phyloP scores from a whole-genome alignment of 2,797 vertebrate species.

The Coendou prehensilis region DNA sequence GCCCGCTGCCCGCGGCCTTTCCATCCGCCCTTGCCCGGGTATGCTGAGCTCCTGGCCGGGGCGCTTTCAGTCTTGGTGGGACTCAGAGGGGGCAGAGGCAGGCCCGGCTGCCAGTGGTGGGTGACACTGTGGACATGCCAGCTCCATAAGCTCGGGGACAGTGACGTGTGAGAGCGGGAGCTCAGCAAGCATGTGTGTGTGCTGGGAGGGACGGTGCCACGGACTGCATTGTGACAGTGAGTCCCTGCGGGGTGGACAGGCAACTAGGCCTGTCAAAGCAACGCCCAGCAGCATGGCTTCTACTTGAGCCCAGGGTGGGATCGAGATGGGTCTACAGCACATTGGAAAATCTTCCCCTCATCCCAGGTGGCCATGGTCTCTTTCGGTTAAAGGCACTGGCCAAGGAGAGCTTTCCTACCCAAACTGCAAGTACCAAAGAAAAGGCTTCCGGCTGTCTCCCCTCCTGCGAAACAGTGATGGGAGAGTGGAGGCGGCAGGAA shows the following conservation, averaged over 20 bases:
- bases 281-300: background rate
- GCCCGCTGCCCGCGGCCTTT: background rate
- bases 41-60: background rate
- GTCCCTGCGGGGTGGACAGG: background rate
- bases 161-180: no score
- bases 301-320: background rate
- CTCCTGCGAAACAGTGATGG: fast-evolving
- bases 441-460: background rate
- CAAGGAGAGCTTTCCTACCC: background rate
- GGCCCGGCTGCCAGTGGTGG: background rate
- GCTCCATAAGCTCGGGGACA: background rate
- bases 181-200: no score
- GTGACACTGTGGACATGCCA: background rate
- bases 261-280: background rate
- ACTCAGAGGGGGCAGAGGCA: background rate
- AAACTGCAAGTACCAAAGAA: background rate
- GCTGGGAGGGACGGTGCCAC: background rate
- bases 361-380: background rate
- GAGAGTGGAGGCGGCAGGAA: no score
- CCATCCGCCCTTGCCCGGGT: background rate
- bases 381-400: background rate
- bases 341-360: background rate
- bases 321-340: background rate
- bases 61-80: background rate
- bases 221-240: no score